These are phyloP conservation scores for Hydroisotoma schaefferi DNA, from an alignment of 2,888 invertebrate genomes.

Conservation along the genomic window DNA sequence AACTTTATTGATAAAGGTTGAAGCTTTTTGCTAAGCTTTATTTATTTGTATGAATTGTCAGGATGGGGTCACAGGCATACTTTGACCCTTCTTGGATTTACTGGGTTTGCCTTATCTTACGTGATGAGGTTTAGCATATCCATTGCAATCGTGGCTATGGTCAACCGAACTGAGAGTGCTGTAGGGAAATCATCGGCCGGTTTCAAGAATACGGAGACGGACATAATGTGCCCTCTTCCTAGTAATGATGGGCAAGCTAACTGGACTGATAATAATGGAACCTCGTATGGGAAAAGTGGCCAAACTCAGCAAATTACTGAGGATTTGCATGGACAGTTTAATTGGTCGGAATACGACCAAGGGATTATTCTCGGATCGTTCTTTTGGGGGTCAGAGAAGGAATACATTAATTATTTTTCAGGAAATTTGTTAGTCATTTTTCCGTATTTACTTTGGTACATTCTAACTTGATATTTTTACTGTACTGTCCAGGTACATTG, in stretches of 20 bases:
- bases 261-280: no score
- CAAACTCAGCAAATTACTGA: no score
- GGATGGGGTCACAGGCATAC: conserved; percentile 41
- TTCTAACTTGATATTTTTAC: no score
- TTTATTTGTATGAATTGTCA: conserved; percentile 19
- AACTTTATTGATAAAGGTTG: no score
- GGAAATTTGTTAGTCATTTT: no score
- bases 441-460: no score
- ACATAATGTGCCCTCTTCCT: conserved; percentile 1
- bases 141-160: conserved; percentile 39
- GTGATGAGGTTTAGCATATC: conserved; percentile 42
- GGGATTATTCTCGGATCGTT: conserved; percentile 42
- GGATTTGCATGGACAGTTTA: conserved; percentile 19
- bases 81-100: conserved; percentile 34
- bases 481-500: no score
- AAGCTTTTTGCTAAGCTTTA: no score
- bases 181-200: not conserved
- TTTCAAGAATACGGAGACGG: not conserved
- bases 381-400: conserved; percentile 46
- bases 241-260: no score
- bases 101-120: conserved; percentile 40
- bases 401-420: no score
- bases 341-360: conserved; percentile 34
- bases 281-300: no score
- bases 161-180: conserved; percentile 6